Evolutionary conservation across 2,113 vertebrate genomes (phyloP).

Genomic region (Noctilio leporinus): DNA sequence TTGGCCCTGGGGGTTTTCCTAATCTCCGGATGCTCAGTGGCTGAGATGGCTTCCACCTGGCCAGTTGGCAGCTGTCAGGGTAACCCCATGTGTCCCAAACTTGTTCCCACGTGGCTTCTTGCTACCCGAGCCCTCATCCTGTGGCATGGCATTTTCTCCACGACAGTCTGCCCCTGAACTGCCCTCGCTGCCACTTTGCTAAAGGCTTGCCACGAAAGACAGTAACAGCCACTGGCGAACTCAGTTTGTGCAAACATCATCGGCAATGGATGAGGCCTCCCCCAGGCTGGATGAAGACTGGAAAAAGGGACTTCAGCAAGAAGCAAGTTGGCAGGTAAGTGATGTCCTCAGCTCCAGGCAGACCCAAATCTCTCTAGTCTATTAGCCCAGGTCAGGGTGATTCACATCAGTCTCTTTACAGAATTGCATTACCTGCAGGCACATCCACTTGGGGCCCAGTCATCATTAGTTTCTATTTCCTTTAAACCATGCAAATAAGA

Average conservation of each 20-base stretch:
- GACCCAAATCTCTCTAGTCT: constrained; percentile 37
- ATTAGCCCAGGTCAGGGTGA: constrained; percentile 24
- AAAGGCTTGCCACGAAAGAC: constrained; percentile 82
- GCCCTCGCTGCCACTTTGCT: constrained; percentile 82
- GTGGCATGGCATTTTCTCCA: constrained; percentile 85
- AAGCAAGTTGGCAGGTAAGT: constrained; percentile 82
- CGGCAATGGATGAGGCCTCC: constrained; percentile 81
- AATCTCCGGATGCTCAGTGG: constrained; percentile 59
- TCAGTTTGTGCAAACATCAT: constrained; percentile 72
- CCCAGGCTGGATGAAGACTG: constrained; percentile 80
- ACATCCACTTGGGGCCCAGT: constrained; percentile 38
- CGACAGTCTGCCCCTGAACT: constrained; percentile 84
- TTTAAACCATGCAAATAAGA: constrained; percentile 64
- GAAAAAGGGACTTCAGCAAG: constrained; percentile 79
- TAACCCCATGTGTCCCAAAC: constrained; percentile 58
- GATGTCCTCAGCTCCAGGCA: constrained; percentile 52
- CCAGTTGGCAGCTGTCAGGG: constrained; percentile 76
- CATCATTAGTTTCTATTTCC: constrained; percentile 66
- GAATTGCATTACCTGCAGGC: constrained; percentile 41
- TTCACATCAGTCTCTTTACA: constrained; percentile 46
- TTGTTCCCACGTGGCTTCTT: constrained; percentile 75
- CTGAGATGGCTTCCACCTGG: constrained; percentile 63
- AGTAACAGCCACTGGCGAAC: constrained; percentile 79
- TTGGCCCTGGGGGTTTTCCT: constrained; percentile 80
- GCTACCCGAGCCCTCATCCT: constrained; percentile 78